Base-by-base conservation (phyloP, 2,888 invertebrate genomes). In the Dryomyza anilis region DNA sequence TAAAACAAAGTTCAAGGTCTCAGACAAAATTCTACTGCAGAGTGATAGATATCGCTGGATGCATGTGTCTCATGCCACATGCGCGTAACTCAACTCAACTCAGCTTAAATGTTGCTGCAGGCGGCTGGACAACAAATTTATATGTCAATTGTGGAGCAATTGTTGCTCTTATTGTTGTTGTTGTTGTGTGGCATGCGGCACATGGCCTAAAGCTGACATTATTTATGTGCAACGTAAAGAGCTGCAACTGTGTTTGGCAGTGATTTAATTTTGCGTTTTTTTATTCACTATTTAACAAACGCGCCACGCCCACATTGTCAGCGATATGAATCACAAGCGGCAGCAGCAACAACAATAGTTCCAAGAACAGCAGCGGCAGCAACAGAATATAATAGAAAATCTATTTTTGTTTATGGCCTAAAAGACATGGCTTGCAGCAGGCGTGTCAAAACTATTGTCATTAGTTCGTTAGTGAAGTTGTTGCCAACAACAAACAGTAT, bases 251-350 rank as follows among this genome's bases (percentile, higher is more conserved):
- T 61, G 52, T 61, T 43, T 61, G 61, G 61, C 61, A 43, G 52
- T 43, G 61, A 61, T 61, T 61, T 61, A 52, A 61, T 61, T 61
- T 61, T 53, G 19, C 29, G 27, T 52, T 39, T 21, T 53, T n/a
- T n/a, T n/a, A n/a, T n/a, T n/a, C n/a, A n/a, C n/a, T 53, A 61
- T 52, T 61, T 29, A 61, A 61, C 27, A 53, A 19, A 39, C 61
- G 29, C 53, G 79, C 74, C 78, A 78, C 78, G 79, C 79, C 78
- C 76, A 76, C 76, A 75, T 73, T 72, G 76, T 74, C 66, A 64
- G 68, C 69, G 78, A 78, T 78, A 78, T 79, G 78, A 78, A 78
- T 79, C 78, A 78, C 76, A 71, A 29, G 50, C n/a, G 30, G n/a
- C 14, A 16, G 19, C 36, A 43, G 25, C 23, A 56, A 10, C 4